Conservation (phyloP, 2,797 vertebrate genomes). For the Phoeniculus purpureus region DNA sequence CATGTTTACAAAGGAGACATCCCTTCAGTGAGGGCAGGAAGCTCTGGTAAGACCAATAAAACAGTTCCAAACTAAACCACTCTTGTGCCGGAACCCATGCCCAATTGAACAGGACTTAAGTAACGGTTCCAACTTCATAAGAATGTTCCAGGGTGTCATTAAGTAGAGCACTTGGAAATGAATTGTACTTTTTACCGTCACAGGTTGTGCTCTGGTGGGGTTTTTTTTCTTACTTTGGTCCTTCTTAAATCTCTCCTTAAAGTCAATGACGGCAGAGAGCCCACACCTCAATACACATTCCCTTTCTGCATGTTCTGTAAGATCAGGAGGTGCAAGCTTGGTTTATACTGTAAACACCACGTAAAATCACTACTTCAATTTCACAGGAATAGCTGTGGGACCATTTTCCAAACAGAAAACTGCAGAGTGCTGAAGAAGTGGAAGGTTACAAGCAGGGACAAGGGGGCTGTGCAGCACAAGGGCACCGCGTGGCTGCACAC, state of each 20-base stretch:
- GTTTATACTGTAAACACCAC: neutral
- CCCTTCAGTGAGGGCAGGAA: slow-evolving; percentile 8
- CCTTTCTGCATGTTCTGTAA: neutral
- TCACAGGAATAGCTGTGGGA: neutral
- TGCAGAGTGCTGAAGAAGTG: neutral
- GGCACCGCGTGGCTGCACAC: neutral
- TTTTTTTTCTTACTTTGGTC: neutral
- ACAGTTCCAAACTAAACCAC: neutral
- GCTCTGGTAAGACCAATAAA: slow-evolving; percentile 26
- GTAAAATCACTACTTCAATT: neutral
- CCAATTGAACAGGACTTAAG: neutral
- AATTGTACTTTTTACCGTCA: slow-evolving; percentile 22
- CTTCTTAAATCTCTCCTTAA: neutral
- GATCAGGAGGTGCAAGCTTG: neutral
- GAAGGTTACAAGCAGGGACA: neutral
- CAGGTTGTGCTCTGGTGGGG: neutral
- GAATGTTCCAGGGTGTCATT: slow-evolving; percentile 8
- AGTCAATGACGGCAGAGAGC: slow-evolving; percentile 12
- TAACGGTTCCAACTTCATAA: slow-evolving; percentile 18
- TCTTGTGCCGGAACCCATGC: neutral
- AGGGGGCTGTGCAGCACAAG: neutral
- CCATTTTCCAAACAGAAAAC: neutral
- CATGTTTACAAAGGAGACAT: slow-evolving; percentile 27
- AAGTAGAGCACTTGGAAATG: slow-evolving; percentile 6
- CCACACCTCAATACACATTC: neutral